phyloP scores from a whole-genome alignment of 2,888 invertebrate species.

The Heterodera filipjevi region DNA sequence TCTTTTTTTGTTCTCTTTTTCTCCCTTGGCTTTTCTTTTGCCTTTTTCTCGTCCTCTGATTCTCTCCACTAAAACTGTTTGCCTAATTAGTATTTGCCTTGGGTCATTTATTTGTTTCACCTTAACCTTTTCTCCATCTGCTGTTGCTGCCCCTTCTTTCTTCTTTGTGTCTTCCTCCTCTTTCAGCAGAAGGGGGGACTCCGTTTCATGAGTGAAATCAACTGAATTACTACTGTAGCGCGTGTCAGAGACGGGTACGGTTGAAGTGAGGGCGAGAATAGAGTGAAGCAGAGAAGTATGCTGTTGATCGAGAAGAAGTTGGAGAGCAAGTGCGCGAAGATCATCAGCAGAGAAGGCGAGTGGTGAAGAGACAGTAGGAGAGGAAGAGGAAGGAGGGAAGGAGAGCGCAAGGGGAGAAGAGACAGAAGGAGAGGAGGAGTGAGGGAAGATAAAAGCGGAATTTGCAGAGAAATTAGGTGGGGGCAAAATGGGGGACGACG shows the following conservation, averaged over 20 bases:
- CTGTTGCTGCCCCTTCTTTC: not conserved
- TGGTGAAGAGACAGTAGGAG: no score
- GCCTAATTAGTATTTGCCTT: not conserved
- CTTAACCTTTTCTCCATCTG: not conserved
- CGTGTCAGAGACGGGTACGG: not conserved
- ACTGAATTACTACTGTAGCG: not conserved
- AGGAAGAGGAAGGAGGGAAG: no score
- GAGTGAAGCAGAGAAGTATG: not conserved
- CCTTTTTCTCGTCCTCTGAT: not conserved
- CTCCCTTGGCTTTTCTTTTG: not conserved
- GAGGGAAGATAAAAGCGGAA: not conserved
- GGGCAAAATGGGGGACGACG: not conserved
- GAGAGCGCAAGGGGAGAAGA: not conserved
- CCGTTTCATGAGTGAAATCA: not conserved
- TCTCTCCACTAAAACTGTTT: slow-evolving; percentile 15
- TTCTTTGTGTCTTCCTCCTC: not conserved
- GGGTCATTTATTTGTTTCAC: not conserved
- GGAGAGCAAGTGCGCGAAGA: not conserved
- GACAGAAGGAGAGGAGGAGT: not conserved
- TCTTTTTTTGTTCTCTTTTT: slow-evolving; percentile 4
- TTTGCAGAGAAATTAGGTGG: not conserved
- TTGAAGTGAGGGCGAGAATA: not conserved
- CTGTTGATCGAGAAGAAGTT: slow-evolving; percentile 9
- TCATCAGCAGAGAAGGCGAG: no score
- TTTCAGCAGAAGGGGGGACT: not conserved